Evolutionary conservation across 2,113 vertebrate species (phyloP), one percentile per base, ranked within the genome.

Genomic region (Eulemur rufifrons): DNA sequence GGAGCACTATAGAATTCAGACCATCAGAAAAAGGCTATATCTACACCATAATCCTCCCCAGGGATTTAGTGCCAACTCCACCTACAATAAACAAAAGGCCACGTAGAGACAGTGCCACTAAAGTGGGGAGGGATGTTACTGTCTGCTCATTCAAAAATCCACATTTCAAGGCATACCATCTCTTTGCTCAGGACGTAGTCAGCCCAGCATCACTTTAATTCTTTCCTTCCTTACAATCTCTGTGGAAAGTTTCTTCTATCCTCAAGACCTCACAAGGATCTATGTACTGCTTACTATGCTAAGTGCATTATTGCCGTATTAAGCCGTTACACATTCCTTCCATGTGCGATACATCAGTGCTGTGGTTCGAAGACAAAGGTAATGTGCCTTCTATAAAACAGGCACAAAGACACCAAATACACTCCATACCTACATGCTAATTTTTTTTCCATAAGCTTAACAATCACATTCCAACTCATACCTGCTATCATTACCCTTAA

Each of bases 41-140:
- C 61, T 20, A 86, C 34, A 86, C 34, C 82, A 66, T 7, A 20
- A 76, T 64, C 64, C 27, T 87, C 74, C 92, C 85, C 47, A 13
- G 71, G 39, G 93, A 63, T 52, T 32, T 0, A 45, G 54, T 45
- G 52, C 50, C 87, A 94, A 74, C 32, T n/a, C 32, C 17, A 52
- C 25, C 20, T 39, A 56, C 21, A 42, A 25, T 59, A 80, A 97
- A 92, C 90, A 92, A 93, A 91, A 95, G 92, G 82, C 71, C 97
- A 92, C 37, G 2, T 0, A 42, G 29, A 73, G 54, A 95, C 59
- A 45, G 50, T 5, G 29, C 34, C 50, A 59, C 13, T 29, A 15
- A 47, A 59, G 34, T 17, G 39, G 8, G 20, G 29, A 0, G 29
- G 39, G 34, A 17, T 13, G 7, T 5, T 9, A 12, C 27, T 42